These are phyloP conservation scores for Minunthozetes semirufus DNA, from an alignment of 2,888 invertebrate species.

Conservation along the genomic window DNA sequence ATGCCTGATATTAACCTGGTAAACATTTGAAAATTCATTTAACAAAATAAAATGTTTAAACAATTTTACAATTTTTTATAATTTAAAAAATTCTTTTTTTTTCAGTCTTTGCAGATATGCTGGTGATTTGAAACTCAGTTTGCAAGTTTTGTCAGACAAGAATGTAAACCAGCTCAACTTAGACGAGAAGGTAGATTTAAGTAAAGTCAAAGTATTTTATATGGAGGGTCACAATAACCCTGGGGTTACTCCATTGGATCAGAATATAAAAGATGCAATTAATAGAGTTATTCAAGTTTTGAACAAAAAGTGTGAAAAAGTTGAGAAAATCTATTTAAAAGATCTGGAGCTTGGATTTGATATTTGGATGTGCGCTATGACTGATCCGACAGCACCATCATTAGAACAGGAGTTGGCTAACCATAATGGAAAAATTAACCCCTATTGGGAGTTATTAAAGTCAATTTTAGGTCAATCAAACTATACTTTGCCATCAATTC, in stretches of 20 bases:
- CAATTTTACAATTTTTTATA: too few species aligned
- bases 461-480: not conserved
- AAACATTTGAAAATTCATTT: too few species aligned
- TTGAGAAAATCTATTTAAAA: not conserved
- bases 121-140: constrained; percentile 68
- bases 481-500: not conserved
- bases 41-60: too few species aligned
- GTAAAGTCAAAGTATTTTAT: constrained; percentile 40
- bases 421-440: not conserved
- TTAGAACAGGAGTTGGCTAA: not conserved
- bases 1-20: too few species aligned
- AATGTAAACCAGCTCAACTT: constrained; percentile 34
- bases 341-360: not conserved
- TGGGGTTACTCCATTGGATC: not conserved
- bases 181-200: constrained; percentile 34
- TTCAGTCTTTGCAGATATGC: constrained; percentile 66
- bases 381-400: not conserved
- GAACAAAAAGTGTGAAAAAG: too few species aligned
- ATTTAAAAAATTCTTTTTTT: too few species aligned
- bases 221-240: constrained; percentile 49
- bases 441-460: not conserved
- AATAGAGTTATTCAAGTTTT: constrained; percentile 35
- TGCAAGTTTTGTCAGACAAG: constrained; percentile 55
- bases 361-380: constrained; percentile 17
- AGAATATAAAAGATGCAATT: constrained; percentile 29